Base-by-base conservation (phyloP, 2,113 vertebrate genomes). In the Cavia aperea region DNA sequence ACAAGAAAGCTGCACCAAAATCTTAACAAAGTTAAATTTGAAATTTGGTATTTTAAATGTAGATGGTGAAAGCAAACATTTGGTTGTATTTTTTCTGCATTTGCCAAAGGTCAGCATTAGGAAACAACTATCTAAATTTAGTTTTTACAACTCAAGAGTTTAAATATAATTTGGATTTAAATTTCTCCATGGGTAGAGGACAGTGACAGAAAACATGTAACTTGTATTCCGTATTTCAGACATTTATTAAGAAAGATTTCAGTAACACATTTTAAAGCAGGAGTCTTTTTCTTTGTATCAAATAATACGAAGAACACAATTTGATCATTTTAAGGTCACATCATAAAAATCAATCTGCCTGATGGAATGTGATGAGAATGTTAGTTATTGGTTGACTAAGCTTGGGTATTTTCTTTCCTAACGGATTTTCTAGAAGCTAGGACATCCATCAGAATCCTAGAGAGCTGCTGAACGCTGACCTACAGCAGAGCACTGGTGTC, bases 271-370 rank as follows among this genome's bases (percentile, higher is more conserved):
- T 93, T 89, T 84, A 36, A 91, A 84, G 51, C 62, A 72, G 63
- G 26, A 29, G 29, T 81, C 62, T 90, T 75, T 26, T 62, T 8
- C 43, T 29, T 56, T 43, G 1, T 78, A 33, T 88, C 33, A 89
- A 86, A 63, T 79, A 86, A 73, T 36, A 81, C 46, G 43, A 92
- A 87, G 90, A 60, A 75, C 5, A 29, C 63, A 83, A 86, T 75
- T 88, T 93, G 51, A 84, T 87, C 21, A 58, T 63, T 90, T 85
- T 92, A 92, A 90, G 15, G 14, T 77, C 77, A 39, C 7, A 78
- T 9, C 19, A 82, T 72, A 78, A 84, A 87, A 81, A 65, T 33
- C 63, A 51, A 24, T 31, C 36, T 70, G 78, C 24, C 26, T 84
- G 19, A 8, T 66, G 11, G 70, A 90, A 63, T 11, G 39, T 49